Base-by-base conservation (phyloP, 1,140 invertebrate species). In the Dinothrombium tinctorium region DNA sequence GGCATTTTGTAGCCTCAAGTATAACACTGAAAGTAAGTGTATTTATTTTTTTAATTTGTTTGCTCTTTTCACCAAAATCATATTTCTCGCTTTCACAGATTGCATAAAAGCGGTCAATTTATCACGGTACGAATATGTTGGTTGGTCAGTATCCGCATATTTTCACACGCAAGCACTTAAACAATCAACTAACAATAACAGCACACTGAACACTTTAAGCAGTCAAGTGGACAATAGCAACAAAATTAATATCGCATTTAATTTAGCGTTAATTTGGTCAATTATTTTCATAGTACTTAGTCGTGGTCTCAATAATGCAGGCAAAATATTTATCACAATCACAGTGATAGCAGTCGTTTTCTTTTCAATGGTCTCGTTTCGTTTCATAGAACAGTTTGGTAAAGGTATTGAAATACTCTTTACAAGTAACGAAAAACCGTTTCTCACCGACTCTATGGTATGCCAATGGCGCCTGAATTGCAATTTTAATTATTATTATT, bases 211-310 rank as follows among this genome's bases (percentile, higher is more conserved):
- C 33, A 35, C 22, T n/a, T 35, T n/a, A n/a, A n/a, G n/a, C n/a
- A n/a, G n/a, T n/a, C n/a, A 29, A n/a, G 9, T 9, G 14, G 9
- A 29, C 9, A n/a, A n/a, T n/a, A 29, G 28, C 9, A 29, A 81
- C 23, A 79, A 79, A 54, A 81, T 82, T 57, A 76, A 86, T 62
- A 67, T 82, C 38, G 76, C 78, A 3, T 83, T 86, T 57, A 82
- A 86, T 57, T 63, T 87, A 51, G 76, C 76, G 2, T 71, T 86
- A 3, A 72, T 86, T 12, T 89, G 83, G 83, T 74, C 81, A 65
- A 73, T 81, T 25, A 71, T 84, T 9, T 86, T 84, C 51, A 68
- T 87, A 8, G 73, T 73, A n/a, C 63, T 87, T 3, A 80, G 77
- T 54, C 33, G 44, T n/a, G 45, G 46, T 9, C 15, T 49, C 22